Evolutionary conservation across 2,113 vertebrate species (phyloP).

Genomic region (Perca schrenkii): DNA sequence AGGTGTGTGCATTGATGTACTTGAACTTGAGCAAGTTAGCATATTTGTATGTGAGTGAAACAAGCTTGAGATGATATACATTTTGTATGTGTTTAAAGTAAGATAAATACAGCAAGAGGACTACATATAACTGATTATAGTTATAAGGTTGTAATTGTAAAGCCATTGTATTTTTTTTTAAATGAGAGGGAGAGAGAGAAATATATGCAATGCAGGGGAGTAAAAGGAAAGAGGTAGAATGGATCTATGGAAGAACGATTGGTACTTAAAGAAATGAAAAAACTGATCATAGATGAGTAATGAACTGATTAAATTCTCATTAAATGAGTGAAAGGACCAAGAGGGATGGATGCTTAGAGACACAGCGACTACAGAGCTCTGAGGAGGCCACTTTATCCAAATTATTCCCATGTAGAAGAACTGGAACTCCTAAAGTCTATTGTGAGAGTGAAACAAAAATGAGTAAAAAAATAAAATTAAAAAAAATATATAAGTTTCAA

Average conservation of each 20-base stretch:
- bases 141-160: conserved; percentile 23
- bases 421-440: background rate
- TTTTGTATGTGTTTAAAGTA: background rate
- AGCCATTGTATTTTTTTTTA: conserved; percentile 20
- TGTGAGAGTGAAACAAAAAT: background rate
- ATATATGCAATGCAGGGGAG: background rate
- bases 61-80: background rate
- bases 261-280: conserved; percentile 75
- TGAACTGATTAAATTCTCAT: conserved; percentile 63
- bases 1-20: background rate
- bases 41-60: background rate
- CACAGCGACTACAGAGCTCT: conserved; percentile 19
- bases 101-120: background rate
- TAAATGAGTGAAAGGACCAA: conserved; percentile 51
- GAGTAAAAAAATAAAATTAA: background rate
- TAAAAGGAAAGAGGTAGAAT: conserved; percentile 41
- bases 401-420: conserved; percentile 19
- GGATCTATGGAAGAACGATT: conserved; percentile 52
- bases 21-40: background rate
- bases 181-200: background rate
- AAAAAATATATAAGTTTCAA: background rate
- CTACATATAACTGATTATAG: conserved; percentile 39
- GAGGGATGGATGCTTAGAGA: conserved; percentile 37
- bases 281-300: conserved; percentile 69
- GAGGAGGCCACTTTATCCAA: conserved; percentile 5